phyloP scores from a whole-genome alignment of 1,140 invertebrate species.

The Apis dorsata region DNA sequence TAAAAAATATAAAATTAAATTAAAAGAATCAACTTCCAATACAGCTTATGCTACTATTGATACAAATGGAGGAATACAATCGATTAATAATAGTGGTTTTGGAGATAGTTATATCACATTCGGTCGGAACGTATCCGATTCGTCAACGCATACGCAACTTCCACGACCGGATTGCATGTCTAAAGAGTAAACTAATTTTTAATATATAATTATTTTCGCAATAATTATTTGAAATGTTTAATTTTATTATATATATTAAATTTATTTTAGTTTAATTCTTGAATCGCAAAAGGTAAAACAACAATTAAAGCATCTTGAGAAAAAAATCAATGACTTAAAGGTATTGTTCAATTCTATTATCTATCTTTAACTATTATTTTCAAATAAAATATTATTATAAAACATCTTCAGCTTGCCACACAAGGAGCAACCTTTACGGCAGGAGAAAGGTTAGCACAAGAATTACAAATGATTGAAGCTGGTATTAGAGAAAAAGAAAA shows the following conservation, averaged over 20 bases:
- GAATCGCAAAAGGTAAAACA: conserved; percentile 84
- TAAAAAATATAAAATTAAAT: background rate
- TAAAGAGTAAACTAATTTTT: conserved; percentile 75
- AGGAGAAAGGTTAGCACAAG: conserved; percentile 83
- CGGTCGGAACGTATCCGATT: conserved; percentile 74
- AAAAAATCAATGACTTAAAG: conserved; percentile 85
- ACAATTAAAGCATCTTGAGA: conserved; percentile 84
- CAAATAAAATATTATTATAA: conserved; percentile 1
- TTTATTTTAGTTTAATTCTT: conserved; percentile 78
- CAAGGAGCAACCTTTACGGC: conserved; percentile 80
- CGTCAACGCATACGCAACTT: conserved; percentile 66
- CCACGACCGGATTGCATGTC: conserved; percentile 74
- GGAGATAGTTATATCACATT: conserved; percentile 80
- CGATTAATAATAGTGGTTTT: conserved; percentile 67
- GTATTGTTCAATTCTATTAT: conserved; percentile 66
- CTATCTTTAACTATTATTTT: background rate
- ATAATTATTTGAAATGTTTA: background rate
- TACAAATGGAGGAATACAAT: conserved; percentile 71
- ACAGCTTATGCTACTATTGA: conserved; percentile 72
- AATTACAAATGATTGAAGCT: conserved; percentile 85
- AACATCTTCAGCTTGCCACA: conserved; percentile 75
- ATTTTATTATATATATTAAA: background rate
- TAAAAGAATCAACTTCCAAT: conserved; percentile 17
- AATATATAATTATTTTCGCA: background rate
- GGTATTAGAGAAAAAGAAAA: conserved; percentile 85